Conservation (phyloP, 2,113 vertebrate species). For the Petroica traversi region DNA sequence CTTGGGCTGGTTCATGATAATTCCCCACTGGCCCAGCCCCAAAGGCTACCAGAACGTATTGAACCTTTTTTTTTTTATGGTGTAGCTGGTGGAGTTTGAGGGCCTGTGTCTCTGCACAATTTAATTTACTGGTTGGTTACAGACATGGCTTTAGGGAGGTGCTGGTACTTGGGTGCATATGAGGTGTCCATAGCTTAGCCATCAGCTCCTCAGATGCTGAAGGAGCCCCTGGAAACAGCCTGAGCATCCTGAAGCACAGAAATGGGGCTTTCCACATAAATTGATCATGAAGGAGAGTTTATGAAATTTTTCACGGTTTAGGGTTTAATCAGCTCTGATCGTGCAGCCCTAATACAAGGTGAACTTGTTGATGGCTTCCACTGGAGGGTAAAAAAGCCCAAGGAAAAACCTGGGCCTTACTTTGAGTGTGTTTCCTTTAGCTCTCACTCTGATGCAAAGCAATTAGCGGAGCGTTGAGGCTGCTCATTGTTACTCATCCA, state of each 20-base stretch:
- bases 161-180: fast-evolving
- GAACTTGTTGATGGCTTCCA: conserved; percentile 31
- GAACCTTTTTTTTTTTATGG: background rate
- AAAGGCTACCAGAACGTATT: background rate
- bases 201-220: background rate
- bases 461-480: conserved; percentile 43
- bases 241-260: background rate
- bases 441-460: conserved; percentile 44
- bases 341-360: conserved; percentile 34
- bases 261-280: conserved; percentile 1
- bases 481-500: conserved; percentile 63
- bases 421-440: background rate
- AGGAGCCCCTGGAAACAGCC: background rate
- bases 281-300: conserved; percentile 21
- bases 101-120: background rate
- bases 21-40: background rate
- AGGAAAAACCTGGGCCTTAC: background rate
- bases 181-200: background rate
- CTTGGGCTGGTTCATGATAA: background rate
- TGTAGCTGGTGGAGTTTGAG: background rate
- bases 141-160: background rate
- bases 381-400: conserved; percentile 3
- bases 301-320: conserved; percentile 42
- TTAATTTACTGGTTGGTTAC: background rate
- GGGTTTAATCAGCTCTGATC: conserved; percentile 54